Conservation (phyloP, 2,113 vertebrate genomes). For the Rhagologus leucostigma region DNA sequence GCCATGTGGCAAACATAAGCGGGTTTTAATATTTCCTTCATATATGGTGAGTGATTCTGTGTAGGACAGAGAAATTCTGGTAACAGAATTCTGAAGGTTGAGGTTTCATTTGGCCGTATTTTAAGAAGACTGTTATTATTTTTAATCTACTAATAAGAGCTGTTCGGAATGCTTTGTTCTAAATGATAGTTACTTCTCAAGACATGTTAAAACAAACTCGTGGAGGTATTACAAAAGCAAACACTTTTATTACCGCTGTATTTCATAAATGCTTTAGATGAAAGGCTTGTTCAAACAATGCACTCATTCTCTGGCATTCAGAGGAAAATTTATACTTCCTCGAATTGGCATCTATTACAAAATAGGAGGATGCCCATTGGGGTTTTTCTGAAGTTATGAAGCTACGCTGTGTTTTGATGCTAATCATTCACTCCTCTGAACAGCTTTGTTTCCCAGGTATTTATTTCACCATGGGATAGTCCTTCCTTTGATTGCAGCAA, state of each 20-base stretch:
- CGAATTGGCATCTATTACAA: background rate
- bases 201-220: conserved; percentile 23
- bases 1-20: conserved; percentile 98
- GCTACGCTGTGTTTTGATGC: background rate
- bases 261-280: conserved; percentile 12
- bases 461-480: background rate
- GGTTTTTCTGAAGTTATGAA: conserved; percentile 10
- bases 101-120: background rate
- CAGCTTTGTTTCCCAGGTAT: conserved; percentile 10
- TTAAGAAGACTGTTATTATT: background rate
- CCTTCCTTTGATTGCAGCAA: background rate
- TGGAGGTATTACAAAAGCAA: conserved; percentile 28
- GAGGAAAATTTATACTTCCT: conserved; percentile 24
- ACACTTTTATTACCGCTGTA: background rate
- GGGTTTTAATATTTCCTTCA: conserved; percentile 95
- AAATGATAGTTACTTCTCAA: conserved; percentile 18
- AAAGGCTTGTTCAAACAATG: conserved; percentile 37
- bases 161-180: conserved; percentile 14
- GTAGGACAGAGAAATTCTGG: background rate
- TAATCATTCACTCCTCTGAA: background rate
- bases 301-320: conserved; percentile 3
- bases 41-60: conserved; percentile 87
- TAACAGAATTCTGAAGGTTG: background rate
- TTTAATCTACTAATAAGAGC: background rate
- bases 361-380: conserved; percentile 17